Evolutionary conservation across 2,888 invertebrate species (phyloP), one percentile per base, ranked within the genome.

Genomic region (Notocelia uddmanniana): DNA sequence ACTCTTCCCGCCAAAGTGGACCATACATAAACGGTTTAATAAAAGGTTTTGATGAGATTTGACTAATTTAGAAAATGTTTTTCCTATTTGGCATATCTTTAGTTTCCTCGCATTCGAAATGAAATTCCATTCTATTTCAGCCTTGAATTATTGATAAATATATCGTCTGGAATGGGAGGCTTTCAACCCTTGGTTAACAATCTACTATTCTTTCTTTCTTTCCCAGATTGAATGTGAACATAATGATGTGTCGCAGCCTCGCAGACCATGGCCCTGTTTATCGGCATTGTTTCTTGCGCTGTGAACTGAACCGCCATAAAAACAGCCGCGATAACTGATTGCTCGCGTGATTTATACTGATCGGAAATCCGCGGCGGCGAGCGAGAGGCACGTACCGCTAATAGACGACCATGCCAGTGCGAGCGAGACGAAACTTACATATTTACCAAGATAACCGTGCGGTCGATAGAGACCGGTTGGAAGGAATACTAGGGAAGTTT

Each of bases 271-370:
- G 3, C 45, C 45, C 52, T 23, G 52, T 55, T 55, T 55, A 55
- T 55, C 55, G 55, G 55, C 55, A 55, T 26, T 55, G 55, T 55
- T 26, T 6, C 55, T 55, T 52, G 52, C 5, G 18, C 48, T 13
- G 50, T 41, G 66, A 52, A 37, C 70, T 64, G 70, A 70, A 63
- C 55, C 63, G 59, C 59, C 66, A 52, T 59, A 71, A 71, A 71
- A 66, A 69, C 68, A 18, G 26, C 60, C 52, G 68, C 69, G 64
- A 68, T 71, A 66, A 71, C 70, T 71, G 70, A 71, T 70, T 66
- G 70, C 64, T 41, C n/a, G n/a, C 66, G 62, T 71, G 70, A 71
- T 71, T 71, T 59, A 71, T 66, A 50, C 66, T 50, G 64, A 71
- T 71, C 70, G 70, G 70, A 66, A 71, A 66, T 71, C 70, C 70